A percentile compares a stretch with the other conserved stretches of the same genome.
Evolutionary conservation across 2,888 invertebrate genomes (phyloP).

Genomic region (Andrena camellia): DNA sequence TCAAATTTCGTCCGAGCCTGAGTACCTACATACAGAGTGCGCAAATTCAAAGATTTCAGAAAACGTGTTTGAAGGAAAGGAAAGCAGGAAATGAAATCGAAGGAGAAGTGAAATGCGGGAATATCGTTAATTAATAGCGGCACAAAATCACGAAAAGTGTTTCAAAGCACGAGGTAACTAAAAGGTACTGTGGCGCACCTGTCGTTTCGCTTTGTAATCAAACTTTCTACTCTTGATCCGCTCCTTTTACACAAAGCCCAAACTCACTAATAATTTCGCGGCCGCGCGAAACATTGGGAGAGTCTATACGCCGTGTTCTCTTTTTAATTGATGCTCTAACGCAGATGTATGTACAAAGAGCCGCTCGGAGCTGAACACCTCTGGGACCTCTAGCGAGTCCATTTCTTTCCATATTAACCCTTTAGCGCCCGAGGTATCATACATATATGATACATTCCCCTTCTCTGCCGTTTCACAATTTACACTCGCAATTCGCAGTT

Average conservation of each 20-base stretch:
- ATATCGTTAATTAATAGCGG: conserved; percentile 3
- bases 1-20: too few species aligned
- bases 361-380: too few species aligned
- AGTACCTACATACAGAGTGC: background rate
- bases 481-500: too few species aligned
- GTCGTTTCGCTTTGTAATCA: conserved; percentile 29
- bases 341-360: too few species aligned
- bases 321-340: conserved; percentile 8
- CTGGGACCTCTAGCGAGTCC: too few species aligned
- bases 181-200: background rate
- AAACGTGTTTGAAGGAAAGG: background rate
- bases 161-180: background rate
- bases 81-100: background rate
- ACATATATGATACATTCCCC: too few species aligned
- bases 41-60: background rate
- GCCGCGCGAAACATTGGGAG: background rate
- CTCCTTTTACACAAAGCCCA: conserved; percentile 23
- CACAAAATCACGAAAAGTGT: background rate
- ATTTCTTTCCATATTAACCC: background rate
- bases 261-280: conserved; percentile 28
- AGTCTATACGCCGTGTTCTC: background rate
- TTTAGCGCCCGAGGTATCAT: too few species aligned
- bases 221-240: conserved; percentile 26
- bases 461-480: too few species aligned
- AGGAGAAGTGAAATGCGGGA: background rate